These are phyloP conservation scores for Macroramphosus scolopax DNA, from an alignment of 2,797 vertebrate genomes.

Conservation along the genomic window DNA sequence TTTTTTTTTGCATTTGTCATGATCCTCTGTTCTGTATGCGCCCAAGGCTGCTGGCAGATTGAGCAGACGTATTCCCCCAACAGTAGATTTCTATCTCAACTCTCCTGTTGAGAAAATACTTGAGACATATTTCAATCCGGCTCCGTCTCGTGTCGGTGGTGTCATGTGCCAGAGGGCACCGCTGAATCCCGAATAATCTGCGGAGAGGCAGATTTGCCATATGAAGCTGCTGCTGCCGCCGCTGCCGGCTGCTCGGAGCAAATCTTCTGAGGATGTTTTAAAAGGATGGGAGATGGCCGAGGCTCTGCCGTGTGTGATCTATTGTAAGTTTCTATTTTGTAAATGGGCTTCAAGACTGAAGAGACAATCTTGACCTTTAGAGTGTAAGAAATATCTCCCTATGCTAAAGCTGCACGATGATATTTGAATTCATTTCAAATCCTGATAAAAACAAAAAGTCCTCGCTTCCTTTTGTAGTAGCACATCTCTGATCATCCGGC, in stretches of 20 bases:
- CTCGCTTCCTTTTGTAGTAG: constrained; percentile 3
- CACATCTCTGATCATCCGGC: constrained; percentile 55
- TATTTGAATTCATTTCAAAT: too few relatives aligned
- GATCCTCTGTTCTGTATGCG: constrained; percentile 18
- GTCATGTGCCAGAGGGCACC: constrained; percentile 63
- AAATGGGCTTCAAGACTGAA: constrained; percentile 18
- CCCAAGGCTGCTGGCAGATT: constrained; percentile 36
- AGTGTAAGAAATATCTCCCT: constrained; percentile 7
- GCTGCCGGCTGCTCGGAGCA: constrained; percentile 28
- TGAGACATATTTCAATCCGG: constrained; percentile 47
- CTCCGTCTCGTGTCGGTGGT: constrained; percentile 52
- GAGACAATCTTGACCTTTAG: constrained; percentile 6
- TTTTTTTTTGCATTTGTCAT: constrained; percentile 26
- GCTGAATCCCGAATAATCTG: constrained; percentile 60
- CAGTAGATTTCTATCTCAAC: constrained; percentile 40
- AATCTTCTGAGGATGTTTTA: constrained; percentile 43
- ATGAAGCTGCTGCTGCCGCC: constrained; percentile 46
- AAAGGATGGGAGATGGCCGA: constrained; percentile 35
- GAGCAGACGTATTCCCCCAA: constrained; percentile 37
- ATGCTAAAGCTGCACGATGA: constrained; percentile 5
- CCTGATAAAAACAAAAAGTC: not conserved
- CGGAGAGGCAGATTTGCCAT: constrained; percentile 46
- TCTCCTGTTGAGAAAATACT: constrained; percentile 54
- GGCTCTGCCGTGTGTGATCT: constrained; percentile 20
- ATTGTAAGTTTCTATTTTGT: constrained; percentile 12